Percentiles rank a stretch among this genome's conserved stretches.
Evolutionary conservation across 2,113 vertebrate genomes (phyloP).

Genomic region (Cryptomyrus ogoouensis): DNA sequence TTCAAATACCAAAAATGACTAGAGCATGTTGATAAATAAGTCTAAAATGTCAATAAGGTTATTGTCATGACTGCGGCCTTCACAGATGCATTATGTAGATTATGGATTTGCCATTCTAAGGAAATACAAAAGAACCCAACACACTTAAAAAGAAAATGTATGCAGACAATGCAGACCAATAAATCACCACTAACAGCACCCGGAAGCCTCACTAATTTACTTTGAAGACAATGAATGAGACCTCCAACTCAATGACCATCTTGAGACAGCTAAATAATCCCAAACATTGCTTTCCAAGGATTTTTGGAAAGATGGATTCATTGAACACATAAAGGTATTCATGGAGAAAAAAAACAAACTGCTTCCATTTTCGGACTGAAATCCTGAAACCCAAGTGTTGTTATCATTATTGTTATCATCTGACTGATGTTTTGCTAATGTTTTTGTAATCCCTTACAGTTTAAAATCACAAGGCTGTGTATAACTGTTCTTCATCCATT

Average conservation of each 20-base stretch:
- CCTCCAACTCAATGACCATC: not conserved
- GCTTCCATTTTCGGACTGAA: not conserved
- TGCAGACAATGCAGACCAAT: not conserved
- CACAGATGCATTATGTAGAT: not conserved
- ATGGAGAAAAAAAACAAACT: not conserved
- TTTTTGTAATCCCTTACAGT: not conserved
- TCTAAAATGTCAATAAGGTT: constrained; percentile 4
- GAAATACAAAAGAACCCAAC: not conserved
- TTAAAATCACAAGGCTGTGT: not conserved
- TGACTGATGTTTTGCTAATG: not conserved
- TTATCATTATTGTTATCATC: not conserved
- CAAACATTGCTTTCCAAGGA: not conserved
- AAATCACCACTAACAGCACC: constrained; percentile 1
- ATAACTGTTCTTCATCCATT: not conserved
- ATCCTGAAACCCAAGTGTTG: not conserved
- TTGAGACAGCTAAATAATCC: constrained; percentile 6
- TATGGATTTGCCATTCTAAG: not conserved
- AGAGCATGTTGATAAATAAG: not conserved
- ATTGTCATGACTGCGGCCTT: not conserved
- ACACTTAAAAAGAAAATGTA: constrained; percentile 4
- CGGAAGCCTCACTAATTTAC: constrained; percentile 16
- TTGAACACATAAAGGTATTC: not conserved
- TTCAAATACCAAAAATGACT: not conserved
- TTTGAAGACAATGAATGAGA: not conserved
- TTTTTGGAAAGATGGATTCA: not conserved